phyloP scores from a whole-genome alignment of 2,113 vertebrate genomes.

The Sitta europaea region DNA sequence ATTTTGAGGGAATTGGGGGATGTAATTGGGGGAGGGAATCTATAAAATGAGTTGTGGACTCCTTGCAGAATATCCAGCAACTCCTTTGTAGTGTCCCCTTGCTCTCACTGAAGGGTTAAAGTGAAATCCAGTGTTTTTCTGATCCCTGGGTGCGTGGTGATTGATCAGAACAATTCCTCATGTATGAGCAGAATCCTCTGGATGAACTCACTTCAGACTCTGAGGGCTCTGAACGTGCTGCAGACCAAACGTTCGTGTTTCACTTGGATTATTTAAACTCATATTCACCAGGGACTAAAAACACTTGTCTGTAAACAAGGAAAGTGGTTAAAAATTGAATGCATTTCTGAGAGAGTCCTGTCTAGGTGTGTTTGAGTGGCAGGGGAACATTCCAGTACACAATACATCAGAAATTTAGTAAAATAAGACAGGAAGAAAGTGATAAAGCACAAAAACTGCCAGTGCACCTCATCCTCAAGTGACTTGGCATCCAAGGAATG shows the following conservation, averaged over 20 bases:
- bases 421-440: neutral
- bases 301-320: neutral
- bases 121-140: conserved; percentile 21
- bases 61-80: neutral
- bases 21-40: neutral
- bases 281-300: neutral
- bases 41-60: neutral
- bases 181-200: conserved; percentile 44
- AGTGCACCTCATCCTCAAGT: accelerated
- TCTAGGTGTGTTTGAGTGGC: neutral
- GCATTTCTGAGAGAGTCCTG: neutral
- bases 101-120: neutral
- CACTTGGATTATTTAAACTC: conserved; percentile 43
- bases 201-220: conserved; percentile 47
- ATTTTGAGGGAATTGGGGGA: neutral
- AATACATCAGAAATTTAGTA: neutral
- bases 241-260: conserved; percentile 41
- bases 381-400: neutral
- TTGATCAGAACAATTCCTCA: conserved; percentile 67
- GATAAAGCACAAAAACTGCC: neutral
- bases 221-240: conserved; percentile 2
- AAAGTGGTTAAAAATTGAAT: conserved; percentile 27
- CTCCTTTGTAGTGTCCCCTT: neutral
- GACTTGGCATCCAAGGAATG: neutral
- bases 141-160: neutral